Conservation (phyloP, 2,113 vertebrate species). For the Atractosteus spatula region DNA sequence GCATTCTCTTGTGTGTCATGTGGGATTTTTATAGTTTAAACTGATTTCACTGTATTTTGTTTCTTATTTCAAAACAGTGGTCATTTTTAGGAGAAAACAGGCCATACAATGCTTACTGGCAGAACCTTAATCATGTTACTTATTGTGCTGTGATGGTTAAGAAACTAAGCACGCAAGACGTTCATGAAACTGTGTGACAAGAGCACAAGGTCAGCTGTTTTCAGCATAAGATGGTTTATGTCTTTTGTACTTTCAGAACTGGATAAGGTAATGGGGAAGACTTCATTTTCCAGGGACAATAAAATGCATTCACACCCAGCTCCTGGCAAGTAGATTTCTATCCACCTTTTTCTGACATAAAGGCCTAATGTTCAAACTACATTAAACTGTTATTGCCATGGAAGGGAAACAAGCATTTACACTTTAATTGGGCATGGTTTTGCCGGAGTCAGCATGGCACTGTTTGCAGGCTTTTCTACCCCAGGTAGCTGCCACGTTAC, state of each 20-base stretch:
- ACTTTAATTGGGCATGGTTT: neutral
- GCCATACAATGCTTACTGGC: neutral
- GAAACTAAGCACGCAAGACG: neutral
- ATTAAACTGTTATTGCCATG: neutral
- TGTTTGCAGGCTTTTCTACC: neutral
- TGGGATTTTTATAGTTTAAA: too few relatives aligned
- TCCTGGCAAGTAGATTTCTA: neutral
- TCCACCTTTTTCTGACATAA: neutral
- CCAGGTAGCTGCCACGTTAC: neutral
- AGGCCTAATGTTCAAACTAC: neutral
- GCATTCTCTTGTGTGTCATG: too few relatives aligned
- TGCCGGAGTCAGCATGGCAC: neutral
- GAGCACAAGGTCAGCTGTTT: neutral
- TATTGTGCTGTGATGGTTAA: neutral
- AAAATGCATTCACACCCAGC: slow-evolving; percentile 8
- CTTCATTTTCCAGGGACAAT: neutral
- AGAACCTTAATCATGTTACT: neutral
- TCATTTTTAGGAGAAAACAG: neutral
- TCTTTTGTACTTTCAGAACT: neutral
- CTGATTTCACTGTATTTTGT: too few relatives aligned
- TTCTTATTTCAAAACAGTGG: too few relatives aligned
- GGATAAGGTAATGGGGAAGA: slow-evolving; percentile 8
- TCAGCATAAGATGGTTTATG: neutral
- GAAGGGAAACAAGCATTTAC: neutral
- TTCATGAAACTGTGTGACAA: neutral